These are phyloP conservation scores for Myotis lucifugus DNA, from an alignment of 2,113 vertebrate species.

Conservation along the genomic window DNA sequence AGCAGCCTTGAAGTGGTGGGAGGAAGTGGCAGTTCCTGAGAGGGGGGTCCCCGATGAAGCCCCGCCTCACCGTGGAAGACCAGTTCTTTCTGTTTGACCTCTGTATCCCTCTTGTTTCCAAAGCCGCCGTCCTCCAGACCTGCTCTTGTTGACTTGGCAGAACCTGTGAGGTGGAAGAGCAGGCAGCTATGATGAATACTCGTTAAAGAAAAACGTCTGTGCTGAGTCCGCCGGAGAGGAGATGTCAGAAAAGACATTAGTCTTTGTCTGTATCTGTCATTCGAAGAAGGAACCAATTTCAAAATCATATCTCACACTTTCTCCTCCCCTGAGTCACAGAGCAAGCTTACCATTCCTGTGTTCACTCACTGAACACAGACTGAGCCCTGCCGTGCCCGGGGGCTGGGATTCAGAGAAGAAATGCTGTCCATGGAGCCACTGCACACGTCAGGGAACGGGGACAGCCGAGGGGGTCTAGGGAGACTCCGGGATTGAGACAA, in stretches of 20 bases:
- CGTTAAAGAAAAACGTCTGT: not conserved
- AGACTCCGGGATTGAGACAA: not conserved
- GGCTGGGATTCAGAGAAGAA: not conserved
- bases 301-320: not conserved
- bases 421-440: not conserved
- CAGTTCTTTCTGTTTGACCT: not conserved
- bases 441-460: not conserved
- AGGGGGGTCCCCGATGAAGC: not conserved
- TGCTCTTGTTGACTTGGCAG: not conserved
- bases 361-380: not conserved
- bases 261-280: not conserved
- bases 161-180: not conserved
- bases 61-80: not conserved
- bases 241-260: not conserved
- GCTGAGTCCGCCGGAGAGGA: not conserved
- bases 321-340: not conserved
- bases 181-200: not conserved
- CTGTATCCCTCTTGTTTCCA: not conserved
- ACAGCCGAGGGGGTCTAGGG: rapidly evolving
- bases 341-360: not conserved
- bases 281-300: not conserved
- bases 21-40: not conserved
- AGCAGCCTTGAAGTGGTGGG: not conserved
- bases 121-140: not conserved
- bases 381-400: not conserved